These are phyloP conservation scores for Gadus macrocephalus DNA, from an alignment of 2,113 vertebrate species.

Conservation along the genomic window DNA sequence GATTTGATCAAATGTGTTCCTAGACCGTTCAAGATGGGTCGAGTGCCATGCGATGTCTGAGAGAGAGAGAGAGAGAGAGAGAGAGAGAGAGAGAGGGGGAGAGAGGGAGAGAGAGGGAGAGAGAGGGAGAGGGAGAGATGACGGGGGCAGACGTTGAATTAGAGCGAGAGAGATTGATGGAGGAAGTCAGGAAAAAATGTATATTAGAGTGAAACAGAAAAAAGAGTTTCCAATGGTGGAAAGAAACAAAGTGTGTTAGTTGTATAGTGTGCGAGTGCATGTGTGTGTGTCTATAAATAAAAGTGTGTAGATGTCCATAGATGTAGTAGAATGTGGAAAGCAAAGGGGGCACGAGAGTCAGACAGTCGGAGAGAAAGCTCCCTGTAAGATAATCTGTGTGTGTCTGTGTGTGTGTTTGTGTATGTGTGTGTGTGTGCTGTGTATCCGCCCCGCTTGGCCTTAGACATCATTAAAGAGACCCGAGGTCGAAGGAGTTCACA, in stretches of 20 bases:
- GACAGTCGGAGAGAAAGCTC: constrained; percentile 24
- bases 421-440: constrained; percentile 25
- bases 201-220: too few species aligned
- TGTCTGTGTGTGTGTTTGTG: too few species aligned
- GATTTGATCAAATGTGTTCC: constrained; percentile 60
- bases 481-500: constrained; percentile 51
- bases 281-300: constrained; percentile 3
- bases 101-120: too few species aligned
- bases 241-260: not conserved
- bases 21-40: constrained; percentile 33
- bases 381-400: constrained; percentile 50
- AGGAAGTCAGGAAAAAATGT: not conserved
- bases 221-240: not conserved
- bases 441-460: constrained; percentile 53
- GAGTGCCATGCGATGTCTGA: constrained; percentile 29
- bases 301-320: constrained; percentile 24
- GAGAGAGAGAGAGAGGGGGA: not conserved
- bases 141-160: too few species aligned
- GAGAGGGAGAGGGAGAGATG: too few species aligned
- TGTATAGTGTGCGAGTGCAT: not conserved
- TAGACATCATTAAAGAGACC: constrained; percentile 67
- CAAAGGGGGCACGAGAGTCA: constrained; percentile 11
- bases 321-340: constrained; percentile 22
- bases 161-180: constrained; percentile 18
- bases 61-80: not conserved